Evolutionary conservation across 2,113 vertebrate genomes (phyloP), one percentile per base, ranked within the genome.

Genomic region (Alces alces): DNA sequence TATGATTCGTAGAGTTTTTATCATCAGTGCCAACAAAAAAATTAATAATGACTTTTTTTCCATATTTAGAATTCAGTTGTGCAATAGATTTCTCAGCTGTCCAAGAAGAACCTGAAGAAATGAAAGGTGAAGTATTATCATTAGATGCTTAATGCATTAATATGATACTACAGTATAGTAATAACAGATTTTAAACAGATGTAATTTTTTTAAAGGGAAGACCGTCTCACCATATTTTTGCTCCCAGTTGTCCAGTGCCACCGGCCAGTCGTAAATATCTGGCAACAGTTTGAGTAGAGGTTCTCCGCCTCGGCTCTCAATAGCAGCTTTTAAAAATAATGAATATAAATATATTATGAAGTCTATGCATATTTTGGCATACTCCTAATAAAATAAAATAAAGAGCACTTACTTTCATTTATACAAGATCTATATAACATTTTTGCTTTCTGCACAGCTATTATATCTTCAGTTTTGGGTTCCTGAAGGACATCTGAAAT

Each of bases 1-100:
- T 99, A 66, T 99, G 98, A 11, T 99, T 98, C 76, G 98, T 98
- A 96, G 99, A 99, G 98, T 99, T 99, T 96, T 99, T 99, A 96
- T 99, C 99, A 57, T 99, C 99, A 1, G 99, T 99, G 97, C 99
- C 99, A 39, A 99, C 98, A 96, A 99, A 99, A 97, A 99, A 99
- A 96, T 99, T 99, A 86, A 99, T 99, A 54, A 99, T 98, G 93
- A 99, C 99, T 73, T 99, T 99, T 98, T 99, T 99, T 36, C 99
- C 99, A 36, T 99, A 99, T 98, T 99, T 99, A 97, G 99, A 99
- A 95, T 99, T 99, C 91, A 99, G 98, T 96, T 97, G 99, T 91
- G 99, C 99, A 60, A 99, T 98, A 54, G 99, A 98, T 43, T 99
- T 98, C 97, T 99, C 99, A 94, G 99, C 98, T 95, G 96, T 99